A percentile compares a stretch with the other conserved stretches of the same genome.
Conservation (phyloP, 2,797 vertebrate species). For the Hydrophis major region DNA sequence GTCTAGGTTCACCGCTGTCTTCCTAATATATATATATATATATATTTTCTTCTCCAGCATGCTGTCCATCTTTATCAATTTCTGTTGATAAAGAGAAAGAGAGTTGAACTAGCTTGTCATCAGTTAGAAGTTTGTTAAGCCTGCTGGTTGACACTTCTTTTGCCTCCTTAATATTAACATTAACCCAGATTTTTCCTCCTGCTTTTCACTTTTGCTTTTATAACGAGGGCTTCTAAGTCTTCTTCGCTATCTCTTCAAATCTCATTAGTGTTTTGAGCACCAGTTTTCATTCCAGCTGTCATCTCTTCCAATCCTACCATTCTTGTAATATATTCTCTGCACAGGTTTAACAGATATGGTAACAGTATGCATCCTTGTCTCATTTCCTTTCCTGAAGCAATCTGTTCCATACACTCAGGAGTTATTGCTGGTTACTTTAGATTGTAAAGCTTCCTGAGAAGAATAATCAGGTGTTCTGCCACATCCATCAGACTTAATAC, state of each 20-base stretch:
- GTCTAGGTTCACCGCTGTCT: neutral
- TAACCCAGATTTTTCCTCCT: neutral
- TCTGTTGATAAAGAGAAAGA: neutral
- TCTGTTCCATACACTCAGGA: neutral
- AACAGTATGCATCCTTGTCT: neutral
- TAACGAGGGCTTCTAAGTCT: neutral
- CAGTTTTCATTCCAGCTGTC: neutral
- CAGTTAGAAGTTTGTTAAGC: neutral
- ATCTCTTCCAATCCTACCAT: neutral
- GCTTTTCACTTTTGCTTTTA: neutral
- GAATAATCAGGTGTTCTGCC: neutral
- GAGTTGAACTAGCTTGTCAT: neutral
- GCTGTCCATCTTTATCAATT: neutral
- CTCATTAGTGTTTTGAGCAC: neutral
- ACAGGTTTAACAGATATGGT: neutral
- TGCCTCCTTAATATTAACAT: neutral
- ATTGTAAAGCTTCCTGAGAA: neutral
- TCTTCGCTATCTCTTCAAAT: neutral
- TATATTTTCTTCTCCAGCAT: neutral
- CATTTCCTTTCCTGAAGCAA: neutral
- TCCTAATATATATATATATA: neutral
- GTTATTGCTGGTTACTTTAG: neutral
- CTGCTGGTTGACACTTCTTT: neutral
- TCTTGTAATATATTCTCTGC: neutral
- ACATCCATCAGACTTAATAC: neutral